Percentiles rank a stretch among this genome's conserved stretches.
Conservation (phyloP, 2,888 invertebrate species). For the Dynastes grantii region DNA sequence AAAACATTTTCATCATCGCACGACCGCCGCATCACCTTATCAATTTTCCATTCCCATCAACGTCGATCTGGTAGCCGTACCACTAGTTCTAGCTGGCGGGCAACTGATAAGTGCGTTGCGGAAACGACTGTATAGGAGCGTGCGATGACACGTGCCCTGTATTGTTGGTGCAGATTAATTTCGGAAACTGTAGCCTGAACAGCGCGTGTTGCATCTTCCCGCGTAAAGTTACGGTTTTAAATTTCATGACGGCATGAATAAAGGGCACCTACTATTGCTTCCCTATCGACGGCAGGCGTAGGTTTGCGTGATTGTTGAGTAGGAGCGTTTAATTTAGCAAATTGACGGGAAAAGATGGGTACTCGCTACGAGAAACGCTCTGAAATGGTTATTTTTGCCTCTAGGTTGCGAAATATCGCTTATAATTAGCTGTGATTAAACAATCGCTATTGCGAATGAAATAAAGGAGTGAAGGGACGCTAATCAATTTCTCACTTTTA, state of each 20-base stretch:
- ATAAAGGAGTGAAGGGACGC: no score
- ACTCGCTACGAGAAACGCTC: neutral
- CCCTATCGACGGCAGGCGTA: neutral
- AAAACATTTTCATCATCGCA: constrained; percentile 10
- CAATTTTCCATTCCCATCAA: neutral
- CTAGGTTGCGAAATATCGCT: no score
- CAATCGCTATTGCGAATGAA: no score
- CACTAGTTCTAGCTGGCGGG: neutral
- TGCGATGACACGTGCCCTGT: constrained; percentile 30
- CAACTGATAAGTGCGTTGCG: neutral
- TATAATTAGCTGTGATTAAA: no score
- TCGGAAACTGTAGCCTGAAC: constrained; percentile 2
- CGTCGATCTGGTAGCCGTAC: no score
- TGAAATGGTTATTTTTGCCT: no score
- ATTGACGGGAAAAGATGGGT: neutral
- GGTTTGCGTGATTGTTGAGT: neutral
- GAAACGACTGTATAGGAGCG: neutral
- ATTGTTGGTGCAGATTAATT: constrained; percentile 44
- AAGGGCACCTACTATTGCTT: no score
- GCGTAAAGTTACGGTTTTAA: constrained; percentile 11
- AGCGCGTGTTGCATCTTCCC: neutral
- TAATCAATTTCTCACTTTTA: no score
- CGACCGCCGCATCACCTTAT: neutral
- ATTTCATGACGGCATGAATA: neutral
- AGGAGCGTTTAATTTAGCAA: constrained; percentile 5